A percentile compares a stretch with the other conserved stretches of the same genome.
Conservation (phyloP, 2,797 vertebrate genomes). For the Sardinella longiceps region DNA sequence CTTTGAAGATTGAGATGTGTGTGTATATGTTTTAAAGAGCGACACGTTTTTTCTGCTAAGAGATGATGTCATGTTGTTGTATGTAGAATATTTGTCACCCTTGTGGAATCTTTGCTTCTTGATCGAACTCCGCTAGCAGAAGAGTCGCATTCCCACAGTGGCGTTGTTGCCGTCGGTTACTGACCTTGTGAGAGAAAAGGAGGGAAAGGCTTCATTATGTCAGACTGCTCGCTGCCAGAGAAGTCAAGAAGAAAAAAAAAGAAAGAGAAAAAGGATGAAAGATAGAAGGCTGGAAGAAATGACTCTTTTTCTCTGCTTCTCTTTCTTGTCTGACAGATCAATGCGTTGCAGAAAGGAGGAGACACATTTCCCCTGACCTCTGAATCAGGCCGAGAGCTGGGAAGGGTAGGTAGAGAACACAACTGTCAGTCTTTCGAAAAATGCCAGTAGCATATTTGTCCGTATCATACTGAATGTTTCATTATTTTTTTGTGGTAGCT, state of each 20-base stretch:
- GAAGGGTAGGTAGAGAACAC: constrained; percentile 73
- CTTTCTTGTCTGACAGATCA: constrained; percentile 63
- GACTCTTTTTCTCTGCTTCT: not conserved
- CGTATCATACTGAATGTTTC: not conserved
- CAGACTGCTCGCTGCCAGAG: not conserved
- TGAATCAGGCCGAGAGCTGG: constrained; percentile 80
- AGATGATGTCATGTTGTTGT: too few relatives aligned
- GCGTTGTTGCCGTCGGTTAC: not conserved
- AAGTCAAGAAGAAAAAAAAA: not conserved
- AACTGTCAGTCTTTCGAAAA: not conserved
- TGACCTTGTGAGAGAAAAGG: not conserved
- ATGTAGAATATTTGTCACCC: not conserved
- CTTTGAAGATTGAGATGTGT: too few relatives aligned
- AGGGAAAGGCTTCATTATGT: not conserved
- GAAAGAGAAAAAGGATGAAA: not conserved
- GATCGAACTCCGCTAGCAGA: not conserved
- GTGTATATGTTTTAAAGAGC: too few relatives aligned
- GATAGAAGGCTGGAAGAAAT: not conserved
- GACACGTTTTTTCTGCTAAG: too few relatives aligned
- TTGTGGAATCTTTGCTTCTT: not conserved
- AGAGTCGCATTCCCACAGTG: not conserved
- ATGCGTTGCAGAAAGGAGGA: constrained; percentile 77
- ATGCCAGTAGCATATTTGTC: not conserved
- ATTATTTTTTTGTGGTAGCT: not conserved
- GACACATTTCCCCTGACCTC: constrained; percentile 83